A percentile compares a stretch with the other conserved stretches of the same genome.
These are phyloP conservation scores for Glaucomys volans DNA, from an alignment of 2,113 vertebrate genomes.

Conservation along the genomic window DNA sequence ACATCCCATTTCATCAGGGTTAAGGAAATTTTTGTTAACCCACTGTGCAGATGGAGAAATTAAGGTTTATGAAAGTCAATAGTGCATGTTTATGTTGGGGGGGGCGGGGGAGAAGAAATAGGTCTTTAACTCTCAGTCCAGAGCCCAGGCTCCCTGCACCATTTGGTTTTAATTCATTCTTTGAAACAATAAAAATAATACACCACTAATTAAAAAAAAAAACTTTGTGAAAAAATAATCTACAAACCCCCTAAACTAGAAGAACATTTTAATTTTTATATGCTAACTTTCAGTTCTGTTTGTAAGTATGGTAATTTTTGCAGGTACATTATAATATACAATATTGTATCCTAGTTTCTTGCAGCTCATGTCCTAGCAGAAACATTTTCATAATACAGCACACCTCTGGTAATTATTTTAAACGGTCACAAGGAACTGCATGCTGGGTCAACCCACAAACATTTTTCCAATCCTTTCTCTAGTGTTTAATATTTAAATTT, in stretches of 20 bases:
- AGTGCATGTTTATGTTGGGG: not conserved
- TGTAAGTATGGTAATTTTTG: not conserved
- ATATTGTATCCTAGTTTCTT: not conserved
- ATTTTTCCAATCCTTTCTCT: not conserved
- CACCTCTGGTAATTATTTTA: not conserved
- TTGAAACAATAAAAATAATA: constrained; percentile 43
- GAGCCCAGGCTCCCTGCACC: not conserved
- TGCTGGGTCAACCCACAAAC: not conserved
- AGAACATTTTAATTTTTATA: constrained; percentile 40
- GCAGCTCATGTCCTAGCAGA: not conserved
- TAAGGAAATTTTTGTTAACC: not conserved
- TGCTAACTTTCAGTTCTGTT: constrained; percentile 10
- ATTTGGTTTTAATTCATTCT: constrained; percentile 1
- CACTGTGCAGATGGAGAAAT: constrained; percentile 37
- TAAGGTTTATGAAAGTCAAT: constrained; percentile 1
- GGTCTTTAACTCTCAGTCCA: not conserved
- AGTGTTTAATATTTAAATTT: constrained; percentile 37
- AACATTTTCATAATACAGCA: not conserved
- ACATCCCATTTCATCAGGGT: constrained; percentile 35
- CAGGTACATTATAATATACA: not conserved
- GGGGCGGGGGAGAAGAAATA: not conserved
- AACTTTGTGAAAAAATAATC: not conserved
- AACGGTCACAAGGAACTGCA: not conserved
- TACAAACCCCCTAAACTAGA: not conserved
- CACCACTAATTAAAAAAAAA: not conserved